Evolutionary conservation across 2,888 invertebrate species (phyloP).

Genomic region (Pemphredon lugubris): DNA sequence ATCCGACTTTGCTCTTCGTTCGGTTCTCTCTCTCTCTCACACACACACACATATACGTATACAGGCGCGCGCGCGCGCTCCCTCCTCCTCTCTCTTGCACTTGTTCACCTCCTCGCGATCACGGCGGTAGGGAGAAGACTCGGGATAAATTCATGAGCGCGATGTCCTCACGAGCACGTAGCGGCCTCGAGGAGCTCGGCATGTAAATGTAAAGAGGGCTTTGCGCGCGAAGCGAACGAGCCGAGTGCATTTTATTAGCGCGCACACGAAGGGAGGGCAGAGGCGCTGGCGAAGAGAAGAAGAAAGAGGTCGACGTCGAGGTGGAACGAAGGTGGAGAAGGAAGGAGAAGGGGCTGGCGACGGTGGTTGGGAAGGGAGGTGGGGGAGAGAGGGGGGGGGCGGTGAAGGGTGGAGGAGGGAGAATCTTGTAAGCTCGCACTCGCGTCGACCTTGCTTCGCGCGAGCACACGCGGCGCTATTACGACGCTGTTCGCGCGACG

Average conservation of each 20-base stretch:
- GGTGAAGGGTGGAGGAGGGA: constrained; percentile 26
- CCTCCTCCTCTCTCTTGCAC: constrained; percentile 6
- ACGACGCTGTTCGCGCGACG: constrained; percentile 60
- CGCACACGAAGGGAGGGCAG: constrained; percentile 17
- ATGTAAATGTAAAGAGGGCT: constrained; percentile 69
- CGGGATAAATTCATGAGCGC: constrained; percentile 68
- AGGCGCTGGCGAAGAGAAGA: constrained; percentile 40
- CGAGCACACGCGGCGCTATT: constrained; percentile 63
- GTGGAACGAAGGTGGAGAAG: constrained; percentile 15
- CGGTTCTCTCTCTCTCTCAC: too few relatives aligned
- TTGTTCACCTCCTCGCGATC: neutral
- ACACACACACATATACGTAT: too few relatives aligned
- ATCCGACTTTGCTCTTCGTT: too few relatives aligned
- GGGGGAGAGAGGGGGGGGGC: too few relatives aligned
- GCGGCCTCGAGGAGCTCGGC: constrained; percentile 61
- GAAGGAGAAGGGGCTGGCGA: constrained; percentile 27
- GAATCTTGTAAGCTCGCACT: constrained; percentile 67
- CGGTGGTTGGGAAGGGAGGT: constrained; percentile 30
- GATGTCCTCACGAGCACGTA: constrained; percentile 65
- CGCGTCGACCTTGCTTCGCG: constrained; percentile 63
- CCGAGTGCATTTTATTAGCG: constrained; percentile 60
- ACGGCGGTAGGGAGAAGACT: constrained; percentile 20
- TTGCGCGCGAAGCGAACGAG: constrained; percentile 47
- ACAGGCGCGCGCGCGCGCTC: too few relatives aligned
- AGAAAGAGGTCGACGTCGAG: constrained; percentile 50